Base-by-base conservation (phyloP, 2,888 invertebrate species). In the Blera fallax region DNA sequence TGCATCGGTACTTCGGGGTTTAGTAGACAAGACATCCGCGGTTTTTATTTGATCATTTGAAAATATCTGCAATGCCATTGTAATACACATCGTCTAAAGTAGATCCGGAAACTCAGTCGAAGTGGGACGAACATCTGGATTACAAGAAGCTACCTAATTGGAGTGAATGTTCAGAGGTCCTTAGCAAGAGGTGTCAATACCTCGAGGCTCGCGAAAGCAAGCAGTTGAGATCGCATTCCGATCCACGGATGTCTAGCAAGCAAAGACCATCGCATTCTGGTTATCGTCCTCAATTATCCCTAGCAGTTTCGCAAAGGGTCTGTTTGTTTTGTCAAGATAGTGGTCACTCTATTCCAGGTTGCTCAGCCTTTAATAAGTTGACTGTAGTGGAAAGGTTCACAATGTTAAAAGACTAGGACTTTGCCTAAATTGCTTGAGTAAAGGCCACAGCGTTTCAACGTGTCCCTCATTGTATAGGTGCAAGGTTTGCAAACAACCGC, bases 31-130 rank as follows among this genome's bases (percentile, higher is more conserved):
- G 11, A 32, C 29, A 27, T 58, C 48, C 18, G 48, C 40, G 10
- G 10, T 64, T 5, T 50, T 34, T 16, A 74, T 43, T 56, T 62
- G 56, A 10, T 65, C 65, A 10, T 48, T 48, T 14, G 52, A 73
- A 56, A 69, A 84, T 8, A 79, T 84, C 16, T 45, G 52, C 4
- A 73, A 73, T 29, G 56, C 70, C 11, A 16, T 78, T 5, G 21
- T 72, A 1, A 56, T 83, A 11, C 34, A 70, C 10, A 34, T 82
- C 10, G 54, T 50, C 69, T 18, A 74, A 72, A 6, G 62, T 77
- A 2, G 78, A 78, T 56, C 6, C n/a, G 2, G 65, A 60, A 16
- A 43, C 54, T 0, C 54, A 40, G 32, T 32, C 43, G 1, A 72
- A 58, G 11, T 69, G 60, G 69, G 43, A 69, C 6, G 67, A 73